phyloP scores from a whole-genome alignment of 2,797 vertebrate species.

The Alca torda region DNA sequence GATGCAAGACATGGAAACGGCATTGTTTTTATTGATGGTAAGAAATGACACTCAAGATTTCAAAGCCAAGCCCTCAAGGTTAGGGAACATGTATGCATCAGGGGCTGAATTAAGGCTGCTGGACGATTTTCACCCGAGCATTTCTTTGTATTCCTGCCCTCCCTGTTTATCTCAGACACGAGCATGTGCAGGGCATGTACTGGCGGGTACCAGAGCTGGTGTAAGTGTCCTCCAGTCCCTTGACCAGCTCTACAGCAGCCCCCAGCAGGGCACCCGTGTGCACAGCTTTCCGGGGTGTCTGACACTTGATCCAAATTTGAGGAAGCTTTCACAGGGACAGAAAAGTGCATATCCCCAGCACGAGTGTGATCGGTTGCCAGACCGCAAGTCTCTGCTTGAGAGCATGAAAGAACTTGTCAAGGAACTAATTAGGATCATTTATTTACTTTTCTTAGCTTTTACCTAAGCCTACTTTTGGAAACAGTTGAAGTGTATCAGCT shows the following conservation, averaged over 20 bases:
- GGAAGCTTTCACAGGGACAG: not conserved
- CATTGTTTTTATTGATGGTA: not conserved
- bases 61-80: not conserved
- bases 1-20: not conserved
- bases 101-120: not conserved
- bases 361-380: not conserved
- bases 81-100: not conserved
- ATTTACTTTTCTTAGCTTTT: not conserved
- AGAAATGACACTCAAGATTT: not conserved
- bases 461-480: not conserved
- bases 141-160: not conserved
- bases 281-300: not conserved
- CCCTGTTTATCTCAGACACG: not conserved
- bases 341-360: not conserved
- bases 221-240: not conserved
- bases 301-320: not conserved
- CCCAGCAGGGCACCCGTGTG: not conserved
- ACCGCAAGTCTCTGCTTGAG: not conserved
- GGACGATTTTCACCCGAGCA: not conserved
- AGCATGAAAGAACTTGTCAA: not conserved
- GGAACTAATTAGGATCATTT: not conserved
- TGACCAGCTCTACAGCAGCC: accelerated
- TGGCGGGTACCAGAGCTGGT: not conserved
- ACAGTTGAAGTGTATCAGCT: not conserved
- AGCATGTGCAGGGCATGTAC: not conserved